Percentiles rank a stretch among this genome's conserved stretches.
Conservation (phyloP, 2,888 invertebrate genomes). For the Parascotia fuliginaria region DNA sequence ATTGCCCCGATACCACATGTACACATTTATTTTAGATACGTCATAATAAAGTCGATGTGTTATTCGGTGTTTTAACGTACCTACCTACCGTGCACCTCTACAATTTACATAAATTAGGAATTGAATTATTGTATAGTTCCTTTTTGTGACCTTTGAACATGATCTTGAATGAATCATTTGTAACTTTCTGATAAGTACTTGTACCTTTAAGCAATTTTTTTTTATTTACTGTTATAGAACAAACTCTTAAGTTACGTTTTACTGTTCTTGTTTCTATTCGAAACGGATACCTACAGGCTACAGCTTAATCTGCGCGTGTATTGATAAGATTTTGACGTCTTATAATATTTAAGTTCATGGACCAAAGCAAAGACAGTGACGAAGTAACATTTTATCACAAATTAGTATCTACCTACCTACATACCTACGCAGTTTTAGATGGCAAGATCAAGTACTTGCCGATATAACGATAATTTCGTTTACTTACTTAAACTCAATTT, state of each 20-base stretch:
- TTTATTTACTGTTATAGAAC: too few species aligned
- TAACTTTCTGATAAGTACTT: too few species aligned
- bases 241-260: neutral
- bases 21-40: neutral
- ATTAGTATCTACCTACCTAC: too few species aligned
- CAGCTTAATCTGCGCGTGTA: neutral
- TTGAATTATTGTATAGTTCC: too few species aligned
- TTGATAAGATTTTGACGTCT: neutral
- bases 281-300: neutral
- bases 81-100: neutral
- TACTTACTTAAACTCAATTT: too few species aligned
- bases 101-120: neutral
- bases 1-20: too few species aligned
- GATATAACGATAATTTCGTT: too few species aligned
- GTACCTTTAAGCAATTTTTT: too few species aligned
- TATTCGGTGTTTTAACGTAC: neutral
- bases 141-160: constrained; percentile 1
- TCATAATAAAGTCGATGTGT: neutral
- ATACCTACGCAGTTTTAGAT: too few species aligned
- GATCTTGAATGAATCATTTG: too few species aligned
- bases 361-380: neutral
- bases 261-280: neutral
- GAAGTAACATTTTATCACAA: neutral
- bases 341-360: neutral
- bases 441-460: too few species aligned